Percentiles rank a stretch among this genome's conserved stretches.
phyloP scores from a whole-genome alignment of 2,113 vertebrate genomes.

The Periophthalmodon schlosseri region DNA sequence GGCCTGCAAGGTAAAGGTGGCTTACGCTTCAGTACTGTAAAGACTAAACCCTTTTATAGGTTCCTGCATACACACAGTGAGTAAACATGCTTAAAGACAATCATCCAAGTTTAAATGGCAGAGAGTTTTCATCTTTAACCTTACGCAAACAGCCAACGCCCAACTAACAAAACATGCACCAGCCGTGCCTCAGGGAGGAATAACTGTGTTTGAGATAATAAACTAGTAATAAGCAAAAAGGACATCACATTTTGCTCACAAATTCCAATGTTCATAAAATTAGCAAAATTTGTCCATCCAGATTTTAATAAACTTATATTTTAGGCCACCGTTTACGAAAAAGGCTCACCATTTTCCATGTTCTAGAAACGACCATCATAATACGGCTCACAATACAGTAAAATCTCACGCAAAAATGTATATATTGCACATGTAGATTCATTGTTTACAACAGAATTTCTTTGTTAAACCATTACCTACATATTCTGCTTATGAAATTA shows the following conservation, averaged over 20 bases:
- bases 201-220: neutral
- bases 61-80: neutral
- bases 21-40: neutral
- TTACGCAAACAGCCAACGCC: conserved; percentile 23
- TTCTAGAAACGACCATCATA: too few species aligned
- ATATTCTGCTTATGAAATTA: neutral
- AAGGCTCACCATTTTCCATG: too few species aligned
- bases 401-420: too few species aligned
- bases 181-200: neutral
- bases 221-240: neutral
- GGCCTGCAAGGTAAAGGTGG: too few species aligned
- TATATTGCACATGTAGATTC: too few species aligned
- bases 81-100: conserved; percentile 34
- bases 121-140: conserved; percentile 4
- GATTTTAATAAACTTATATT: too few species aligned
- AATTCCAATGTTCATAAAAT: too few species aligned
- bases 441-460: too few species aligned
- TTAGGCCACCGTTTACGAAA: too few species aligned
- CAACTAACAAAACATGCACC: neutral
- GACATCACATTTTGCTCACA: neutral
- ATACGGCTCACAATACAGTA: too few species aligned
- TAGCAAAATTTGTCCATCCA: too few species aligned
- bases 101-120: conserved; percentile 1
- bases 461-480: neutral
- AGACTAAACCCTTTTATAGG: neutral